phyloP scores from a whole-genome alignment of 2,888 invertebrate species.

The Gasteruption jaculator region DNA sequence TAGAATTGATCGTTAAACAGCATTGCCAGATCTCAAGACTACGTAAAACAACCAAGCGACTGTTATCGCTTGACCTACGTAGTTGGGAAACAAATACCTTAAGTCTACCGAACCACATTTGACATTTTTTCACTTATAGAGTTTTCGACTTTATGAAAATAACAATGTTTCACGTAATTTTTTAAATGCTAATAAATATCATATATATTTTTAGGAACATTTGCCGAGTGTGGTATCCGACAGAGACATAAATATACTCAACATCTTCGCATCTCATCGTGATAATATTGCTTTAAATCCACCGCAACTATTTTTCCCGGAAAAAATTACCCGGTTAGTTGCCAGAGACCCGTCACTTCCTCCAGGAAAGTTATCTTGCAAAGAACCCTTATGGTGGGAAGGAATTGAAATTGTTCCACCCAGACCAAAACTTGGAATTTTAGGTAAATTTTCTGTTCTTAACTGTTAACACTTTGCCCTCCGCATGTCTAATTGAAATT shows the following conservation, averaged over 20 bases:
- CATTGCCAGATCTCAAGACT: too few relatives aligned
- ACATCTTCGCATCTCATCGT: conserved; percentile 58
- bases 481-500: too few relatives aligned
- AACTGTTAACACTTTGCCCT: too few relatives aligned
- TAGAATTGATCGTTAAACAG: too few relatives aligned
- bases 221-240: conserved; percentile 62
- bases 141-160: too few relatives aligned
- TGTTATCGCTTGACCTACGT: too few relatives aligned
- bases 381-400: conserved; percentile 71
- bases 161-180: background rate
- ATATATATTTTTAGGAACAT: conserved; percentile 60
- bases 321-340: conserved; percentile 64
- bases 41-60: too few relatives aligned
- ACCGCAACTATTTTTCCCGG: conserved; percentile 66
- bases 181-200: conserved; percentile 1
- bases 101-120: too few relatives aligned
- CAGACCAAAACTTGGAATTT: conserved; percentile 60
- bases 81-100: too few relatives aligned
- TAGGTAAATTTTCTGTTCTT: conserved; percentile 53
- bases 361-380: conserved; percentile 58
- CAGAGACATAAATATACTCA: conserved; percentile 64
- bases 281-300: conserved; percentile 63
- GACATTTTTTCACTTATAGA: too few relatives aligned
- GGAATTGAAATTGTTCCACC: conserved; percentile 64
- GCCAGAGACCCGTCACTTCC: conserved; percentile 54